Evolutionary conservation across 2,888 invertebrate species (phyloP).

Genomic region (Aelia acuminata): DNA sequence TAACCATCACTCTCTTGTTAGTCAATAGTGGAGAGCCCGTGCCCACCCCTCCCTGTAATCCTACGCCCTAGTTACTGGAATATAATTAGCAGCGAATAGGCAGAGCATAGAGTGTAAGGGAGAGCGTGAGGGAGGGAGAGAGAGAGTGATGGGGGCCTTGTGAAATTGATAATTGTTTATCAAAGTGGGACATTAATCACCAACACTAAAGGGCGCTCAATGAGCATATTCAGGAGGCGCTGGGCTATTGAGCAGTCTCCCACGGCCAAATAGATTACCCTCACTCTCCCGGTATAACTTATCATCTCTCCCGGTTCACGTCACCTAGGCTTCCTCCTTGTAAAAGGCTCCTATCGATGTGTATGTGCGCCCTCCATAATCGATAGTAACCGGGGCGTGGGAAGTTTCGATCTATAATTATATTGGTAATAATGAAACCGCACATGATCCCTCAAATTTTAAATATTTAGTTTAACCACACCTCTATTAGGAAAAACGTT

Average conservation of each 20-base stretch:
- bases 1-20: slow-evolving; percentile 1
- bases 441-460: too few relatives aligned
- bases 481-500: too few relatives aligned
- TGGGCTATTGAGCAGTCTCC: neutral
- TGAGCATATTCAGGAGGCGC: slow-evolving; percentile 8
- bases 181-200: slow-evolving; percentile 9
- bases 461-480: too few relatives aligned
- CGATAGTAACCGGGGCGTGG: neutral
- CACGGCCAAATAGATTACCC: neutral
- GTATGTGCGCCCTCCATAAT: neutral
- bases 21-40: neutral
- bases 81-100: neutral
- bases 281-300: neutral
- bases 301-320: neutral
- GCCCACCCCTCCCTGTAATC: neutral
- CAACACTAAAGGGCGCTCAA: slow-evolving; percentile 9
- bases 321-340: neutral
- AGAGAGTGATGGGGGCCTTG: neutral
- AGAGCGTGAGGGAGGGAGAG: too few relatives aligned
- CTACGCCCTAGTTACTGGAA: slow-evolving; percentile 4
- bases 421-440: too few relatives aligned
- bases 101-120: too few relatives aligned
- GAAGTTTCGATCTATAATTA: too few relatives aligned
- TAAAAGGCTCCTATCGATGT: neutral
- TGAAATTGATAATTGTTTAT: slow-evolving; percentile 29